A percentile compares a stretch with the other conserved stretches of the same genome.
Conservation (phyloP, 2,113 vertebrate species). For the Myodes glareolus region DNA sequence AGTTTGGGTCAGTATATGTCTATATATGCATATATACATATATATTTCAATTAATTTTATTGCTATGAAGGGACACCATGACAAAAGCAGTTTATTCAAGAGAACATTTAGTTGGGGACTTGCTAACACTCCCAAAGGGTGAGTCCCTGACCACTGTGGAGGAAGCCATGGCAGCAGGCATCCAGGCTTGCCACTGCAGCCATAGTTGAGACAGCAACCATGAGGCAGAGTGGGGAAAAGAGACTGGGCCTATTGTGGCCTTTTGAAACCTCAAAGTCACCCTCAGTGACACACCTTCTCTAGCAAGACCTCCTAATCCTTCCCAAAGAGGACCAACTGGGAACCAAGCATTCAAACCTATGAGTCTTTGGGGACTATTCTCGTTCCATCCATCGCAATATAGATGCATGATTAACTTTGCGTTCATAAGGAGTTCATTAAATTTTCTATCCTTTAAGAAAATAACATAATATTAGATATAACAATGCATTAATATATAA, state of each 20-base stretch:
- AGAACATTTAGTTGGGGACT: background rate
- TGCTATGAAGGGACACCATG: background rate
- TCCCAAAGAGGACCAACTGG: background rate
- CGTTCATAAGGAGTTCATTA: background rate
- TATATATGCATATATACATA: background rate
- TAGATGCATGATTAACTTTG: background rate
- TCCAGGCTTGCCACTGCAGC: background rate
- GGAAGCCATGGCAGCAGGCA: background rate
- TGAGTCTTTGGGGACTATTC: background rate
- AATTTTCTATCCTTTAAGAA: background rate
- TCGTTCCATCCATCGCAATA: background rate
- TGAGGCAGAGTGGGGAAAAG: background rate
- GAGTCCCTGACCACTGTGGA: background rate
- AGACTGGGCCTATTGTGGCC: background rate
- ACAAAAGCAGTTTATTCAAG: background rate
- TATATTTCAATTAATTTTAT: background rate
- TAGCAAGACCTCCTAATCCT: background rate
- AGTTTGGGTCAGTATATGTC: background rate
- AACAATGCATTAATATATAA: background rate
- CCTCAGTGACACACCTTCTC: background rate
- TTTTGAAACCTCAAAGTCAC: background rate
- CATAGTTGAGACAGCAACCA: background rate
- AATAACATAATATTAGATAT: background rate
- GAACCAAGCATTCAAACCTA: background rate
- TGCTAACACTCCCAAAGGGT: background rate